Base-by-base conservation (phyloP, 1,140 invertebrate species). In the Pteromalus puparum region DNA sequence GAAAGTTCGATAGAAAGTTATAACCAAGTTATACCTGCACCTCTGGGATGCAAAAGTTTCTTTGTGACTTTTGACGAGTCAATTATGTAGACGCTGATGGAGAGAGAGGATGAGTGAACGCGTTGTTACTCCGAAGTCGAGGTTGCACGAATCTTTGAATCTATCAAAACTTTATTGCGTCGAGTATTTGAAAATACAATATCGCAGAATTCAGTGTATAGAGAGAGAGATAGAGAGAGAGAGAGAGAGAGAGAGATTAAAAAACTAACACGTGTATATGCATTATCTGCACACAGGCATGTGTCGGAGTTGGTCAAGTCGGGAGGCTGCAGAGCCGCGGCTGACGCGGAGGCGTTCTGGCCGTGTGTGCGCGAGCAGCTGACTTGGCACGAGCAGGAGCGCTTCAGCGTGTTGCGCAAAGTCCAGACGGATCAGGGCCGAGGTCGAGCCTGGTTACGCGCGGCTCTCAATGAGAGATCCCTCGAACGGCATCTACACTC, bases 401-500 rank as follows among this genome's bases (percentile, higher is more conserved):
- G 98, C 85, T 98, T 97, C 91, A 94, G 95, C 85, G 94, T 96
- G n/a, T 93, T 98, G 42, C 95, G 96, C 88, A 95, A 96, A 87
- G 96, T 98, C 21, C 95, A 95, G 87, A 97, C 96, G 26, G 97
- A 98, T 92, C 94, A 95, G 82, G 97, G 97, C 26, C 94, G 96
- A 86, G 97, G 97, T 21, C 94, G 97, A 91, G 97, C 97, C 24
- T 99, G 98, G 96, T 93, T 98, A 21, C 92, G 98, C 88, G 96
- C 97, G 53, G 94, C 97, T 34, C 93, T 98, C 13, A 98, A 98
- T 94, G 98, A 99, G 92, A 94, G 96, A 88, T 97, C 97, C 2
- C 93, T 99, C 24, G 97, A 98, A 92, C 95, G 97, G 90, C 97
- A 96, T 92, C 94, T 98, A 87, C 95, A 97, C 90, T 95, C 95